These are phyloP conservation scores for Oceanites oceanicus DNA, from an alignment of 2,113 vertebrate species.

Conservation along the genomic window DNA sequence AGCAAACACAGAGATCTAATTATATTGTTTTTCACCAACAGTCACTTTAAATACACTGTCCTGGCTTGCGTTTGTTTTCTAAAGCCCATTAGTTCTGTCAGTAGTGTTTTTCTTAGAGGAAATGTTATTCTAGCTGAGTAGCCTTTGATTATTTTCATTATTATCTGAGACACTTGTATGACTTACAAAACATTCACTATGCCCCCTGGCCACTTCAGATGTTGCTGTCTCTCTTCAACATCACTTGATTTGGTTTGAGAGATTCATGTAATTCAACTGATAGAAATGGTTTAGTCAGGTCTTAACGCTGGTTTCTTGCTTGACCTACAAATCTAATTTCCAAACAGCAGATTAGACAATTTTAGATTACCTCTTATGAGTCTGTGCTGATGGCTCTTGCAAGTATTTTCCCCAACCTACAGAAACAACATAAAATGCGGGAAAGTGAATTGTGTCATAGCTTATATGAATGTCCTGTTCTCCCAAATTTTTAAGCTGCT, in stretches of 20 bases:
- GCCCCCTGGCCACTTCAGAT: not conserved
- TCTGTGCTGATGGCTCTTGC: not conserved
- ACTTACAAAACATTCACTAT: not conserved
- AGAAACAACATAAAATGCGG: not conserved
- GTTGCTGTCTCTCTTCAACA: not conserved
- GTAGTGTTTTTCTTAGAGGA: not conserved
- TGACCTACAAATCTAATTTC: slow-evolving; percentile 12
- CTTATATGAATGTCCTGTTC: not conserved
- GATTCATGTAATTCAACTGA: not conserved
- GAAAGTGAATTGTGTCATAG: not conserved
- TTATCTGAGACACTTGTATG: not conserved
- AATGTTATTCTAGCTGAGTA: not conserved
- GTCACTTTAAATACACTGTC: not conserved
- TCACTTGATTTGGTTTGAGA: not conserved
- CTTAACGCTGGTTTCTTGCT: not conserved
- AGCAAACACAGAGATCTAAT: not conserved
- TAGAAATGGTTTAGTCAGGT: not conserved
- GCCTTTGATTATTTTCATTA: slow-evolving; percentile 2
- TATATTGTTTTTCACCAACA: not conserved
- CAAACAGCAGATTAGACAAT: not conserved
- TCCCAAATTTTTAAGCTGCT: not conserved
- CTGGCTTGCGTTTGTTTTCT: not conserved
- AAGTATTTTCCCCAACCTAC: not conserved
- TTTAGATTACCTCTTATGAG: not conserved
- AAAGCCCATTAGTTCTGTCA: slow-evolving; percentile 14